These are phyloP conservation scores for Micronycteris hirsuta DNA, from an alignment of 2,113 vertebrate species.

Conservation along the genomic window DNA sequence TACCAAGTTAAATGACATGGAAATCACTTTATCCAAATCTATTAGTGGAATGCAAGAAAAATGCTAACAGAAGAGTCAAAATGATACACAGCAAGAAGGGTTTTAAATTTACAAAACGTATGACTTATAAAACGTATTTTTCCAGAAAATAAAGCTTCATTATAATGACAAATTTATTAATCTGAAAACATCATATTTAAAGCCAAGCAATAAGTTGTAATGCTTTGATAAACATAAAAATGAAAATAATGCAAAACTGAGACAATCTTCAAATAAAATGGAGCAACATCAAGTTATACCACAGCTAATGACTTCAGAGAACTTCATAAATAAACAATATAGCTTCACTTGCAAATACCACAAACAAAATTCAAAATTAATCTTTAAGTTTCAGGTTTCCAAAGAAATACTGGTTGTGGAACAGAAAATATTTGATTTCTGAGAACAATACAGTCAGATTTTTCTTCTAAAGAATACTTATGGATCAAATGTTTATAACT, in stretches of 20 bases:
- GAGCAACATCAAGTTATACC: constrained; percentile 46
- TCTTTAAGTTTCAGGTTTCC: constrained; percentile 63
- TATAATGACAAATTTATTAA: neutral
- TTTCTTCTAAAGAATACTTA: constrained; percentile 48
- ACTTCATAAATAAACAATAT: constrained; percentile 75
- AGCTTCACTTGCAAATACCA: constrained; percentile 66
- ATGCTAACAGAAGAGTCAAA: constrained; percentile 4
- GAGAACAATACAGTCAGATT: constrained; percentile 25
- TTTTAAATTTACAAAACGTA: neutral
- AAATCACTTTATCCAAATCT: neutral
- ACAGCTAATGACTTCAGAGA: constrained; percentile 72
- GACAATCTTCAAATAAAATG: constrained; percentile 44
- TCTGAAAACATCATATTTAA: constrained; percentile 27
- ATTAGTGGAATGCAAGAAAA: constrained; percentile 15
- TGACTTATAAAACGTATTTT: neutral
- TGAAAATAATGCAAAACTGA: constrained; percentile 30
- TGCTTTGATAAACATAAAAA: constrained; percentile 37
- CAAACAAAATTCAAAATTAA: constrained; percentile 72
- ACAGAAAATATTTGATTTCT: constrained; percentile 50
- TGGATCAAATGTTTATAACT: neutral
- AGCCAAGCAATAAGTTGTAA: constrained; percentile 14
- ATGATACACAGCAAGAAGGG: neutral
- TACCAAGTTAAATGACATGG: neutral
- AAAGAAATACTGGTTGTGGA: constrained; percentile 30
- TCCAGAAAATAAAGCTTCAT: neutral